phyloP scores from a whole-genome alignment of 2,797 vertebrate species.

The Lagocephalus sceleratus region DNA sequence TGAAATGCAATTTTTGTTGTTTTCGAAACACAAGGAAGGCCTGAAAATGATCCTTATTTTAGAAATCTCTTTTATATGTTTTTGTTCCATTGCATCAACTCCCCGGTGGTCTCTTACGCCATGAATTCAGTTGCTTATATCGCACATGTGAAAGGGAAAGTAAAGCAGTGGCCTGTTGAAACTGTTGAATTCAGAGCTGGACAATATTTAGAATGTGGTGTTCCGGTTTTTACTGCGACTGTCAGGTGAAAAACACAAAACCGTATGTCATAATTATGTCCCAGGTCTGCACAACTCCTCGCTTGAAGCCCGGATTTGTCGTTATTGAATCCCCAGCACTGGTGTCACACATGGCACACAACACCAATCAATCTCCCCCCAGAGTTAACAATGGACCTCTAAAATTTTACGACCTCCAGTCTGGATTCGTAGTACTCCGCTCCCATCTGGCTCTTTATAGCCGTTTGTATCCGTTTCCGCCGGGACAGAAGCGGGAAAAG shows the following conservation, averaged over 20 bases:
- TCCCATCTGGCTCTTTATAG: constrained; percentile 59
- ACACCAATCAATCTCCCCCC: constrained; percentile 37
- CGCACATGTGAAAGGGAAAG: too few species aligned
- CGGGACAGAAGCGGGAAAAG: constrained; percentile 20
- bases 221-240: too few species aligned
- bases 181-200: too few species aligned
- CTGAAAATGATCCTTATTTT: background rate
- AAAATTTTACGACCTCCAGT: constrained; percentile 45
- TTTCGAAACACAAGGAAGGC: constrained; percentile 39
- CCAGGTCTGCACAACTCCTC: too few species aligned
- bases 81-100: constrained; percentile 44
- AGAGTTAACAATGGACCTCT: constrained; percentile 44
- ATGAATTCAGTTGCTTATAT: constrained; percentile 10
- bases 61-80: constrained; percentile 20
- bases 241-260: too few species aligned
- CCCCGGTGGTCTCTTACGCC: constrained; percentile 16
- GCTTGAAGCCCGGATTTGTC: too few species aligned
- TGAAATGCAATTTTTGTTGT: constrained; percentile 65
- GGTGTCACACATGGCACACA: constrained; percentile 19
- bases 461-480: constrained; percentile 46
- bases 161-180: too few species aligned
- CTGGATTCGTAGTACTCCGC: constrained; percentile 42
- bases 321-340: constrained; percentile 13
- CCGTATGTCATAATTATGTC: too few species aligned
- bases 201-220: too few species aligned